Base-by-base conservation (phyloP, 2,888 invertebrate species). In the Pyrochroa serraticornis region DNA sequence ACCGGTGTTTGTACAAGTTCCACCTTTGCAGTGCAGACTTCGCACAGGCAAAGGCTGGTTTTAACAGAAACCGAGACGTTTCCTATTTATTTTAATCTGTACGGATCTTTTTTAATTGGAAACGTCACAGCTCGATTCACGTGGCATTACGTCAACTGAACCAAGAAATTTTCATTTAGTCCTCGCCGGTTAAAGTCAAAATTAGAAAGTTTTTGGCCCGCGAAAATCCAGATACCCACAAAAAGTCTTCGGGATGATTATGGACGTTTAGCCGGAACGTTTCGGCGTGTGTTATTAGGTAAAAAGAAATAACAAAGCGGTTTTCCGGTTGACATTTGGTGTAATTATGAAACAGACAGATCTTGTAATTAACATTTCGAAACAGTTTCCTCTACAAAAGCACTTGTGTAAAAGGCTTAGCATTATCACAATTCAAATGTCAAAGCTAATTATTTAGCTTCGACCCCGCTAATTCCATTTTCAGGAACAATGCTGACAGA, bases 361-460 rank as follows among this genome's bases (percentile, higher is more conserved):
- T 61, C 58, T 58, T 61, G 58, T 61, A 58, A 61, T 61, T 61
- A 61, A 61, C 61, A 61, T 62, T 63, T 64, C 41, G 46, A 53
- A 66, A 64, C 58, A 64, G 66, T 62, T 66, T 61, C 60, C 57
- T 62, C 59, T 65, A 42, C 38, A 63, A 60, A 60, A 60, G 57
- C 63, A 63, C 58, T 60, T 50, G 50, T 65, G 35, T 56, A 44
- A 66, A 64, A 64, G 64, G 64, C 55, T 64, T 46, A 63, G 57
- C 57, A 63, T 66, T 64, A 61, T 66, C 60, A 55, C 64, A 58
- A 64, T 64, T 64, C 55, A 64, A 66, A 66, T 64, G 66, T 66
- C 66, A 66, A 63, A 60, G 63, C 60, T 60, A 66, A 64, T 66
- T 64, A 64, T 58, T 66, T 61, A 48, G 48, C 52, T 54, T 61